Evolutionary conservation across 2,113 vertebrate genomes (phyloP).

Genomic region (Hydrochoerus hydrochaeris): DNA sequence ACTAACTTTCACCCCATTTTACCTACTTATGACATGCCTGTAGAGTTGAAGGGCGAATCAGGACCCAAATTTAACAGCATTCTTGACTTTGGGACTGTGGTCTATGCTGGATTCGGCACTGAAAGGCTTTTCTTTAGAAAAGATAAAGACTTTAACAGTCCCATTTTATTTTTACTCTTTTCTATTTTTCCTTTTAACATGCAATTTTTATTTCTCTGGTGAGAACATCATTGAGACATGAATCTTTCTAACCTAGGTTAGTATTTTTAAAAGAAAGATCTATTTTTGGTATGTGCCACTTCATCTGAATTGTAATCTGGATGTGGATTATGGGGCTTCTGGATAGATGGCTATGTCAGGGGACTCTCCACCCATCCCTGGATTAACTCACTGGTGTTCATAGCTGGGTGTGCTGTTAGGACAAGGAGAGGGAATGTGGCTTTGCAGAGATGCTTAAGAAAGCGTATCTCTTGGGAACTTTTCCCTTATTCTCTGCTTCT

Average conservation of each 20-base stretch:
- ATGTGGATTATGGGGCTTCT: neutral
- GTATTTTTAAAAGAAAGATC: neutral
- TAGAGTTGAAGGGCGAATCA: neutral
- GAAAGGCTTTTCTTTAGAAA: neutral
- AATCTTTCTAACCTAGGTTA: neutral
- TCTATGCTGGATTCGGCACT: neutral
- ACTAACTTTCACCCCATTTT: neutral
- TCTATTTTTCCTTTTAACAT: neutral
- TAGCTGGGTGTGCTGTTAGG: neutral
- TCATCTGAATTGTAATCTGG: neutral
- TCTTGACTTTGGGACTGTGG: neutral
- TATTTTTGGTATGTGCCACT: neutral
- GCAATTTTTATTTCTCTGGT: neutral
- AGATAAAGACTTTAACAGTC: neutral
- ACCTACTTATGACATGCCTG: neutral
- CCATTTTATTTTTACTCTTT: neutral
- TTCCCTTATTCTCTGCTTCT: neutral
- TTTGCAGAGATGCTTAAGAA: neutral
- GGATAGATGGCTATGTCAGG: neutral
- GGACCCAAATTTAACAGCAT: neutral
- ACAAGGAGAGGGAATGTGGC: neutral
- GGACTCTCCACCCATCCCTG: too few species aligned
- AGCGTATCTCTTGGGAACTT: neutral
- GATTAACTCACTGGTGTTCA: neutral
- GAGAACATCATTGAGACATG: neutral